These are phyloP conservation scores for Ictidomys tridecemlineatus DNA, from an alignment of 2,113 vertebrate species.

Conservation along the genomic window DNA sequence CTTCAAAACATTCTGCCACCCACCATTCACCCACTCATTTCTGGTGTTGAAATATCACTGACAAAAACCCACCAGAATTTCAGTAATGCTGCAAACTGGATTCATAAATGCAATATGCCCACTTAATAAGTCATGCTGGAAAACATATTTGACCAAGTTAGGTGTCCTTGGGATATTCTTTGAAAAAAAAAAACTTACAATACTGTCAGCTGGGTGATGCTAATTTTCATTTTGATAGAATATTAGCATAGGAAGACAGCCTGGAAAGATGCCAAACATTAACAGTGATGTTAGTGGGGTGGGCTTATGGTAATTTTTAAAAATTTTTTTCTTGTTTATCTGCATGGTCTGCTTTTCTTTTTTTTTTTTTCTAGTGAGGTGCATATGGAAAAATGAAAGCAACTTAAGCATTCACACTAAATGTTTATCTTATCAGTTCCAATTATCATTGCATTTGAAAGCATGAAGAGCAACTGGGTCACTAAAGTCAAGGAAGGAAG, in stretches of 20 bases:
- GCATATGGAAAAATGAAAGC: background rate
- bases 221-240: background rate
- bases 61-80: background rate
- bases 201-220: background rate
- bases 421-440: background rate
- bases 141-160: background rate
- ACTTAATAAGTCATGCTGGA: background rate
- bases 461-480: background rate
- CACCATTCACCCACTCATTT: background rate
- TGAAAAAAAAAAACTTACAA: background rate
- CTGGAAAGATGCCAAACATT: background rate
- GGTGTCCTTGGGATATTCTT: background rate
- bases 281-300: too few species aligned
- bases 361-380: background rate
- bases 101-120: background rate
- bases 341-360: background rate
- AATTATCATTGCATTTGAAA: background rate
- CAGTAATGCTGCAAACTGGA: too few species aligned
- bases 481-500: background rate
- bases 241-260: background rate
- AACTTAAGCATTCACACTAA: background rate
- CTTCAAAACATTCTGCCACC: background rate
- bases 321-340: background rate
- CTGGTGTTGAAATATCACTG: background rate
- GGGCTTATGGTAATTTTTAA: background rate